Evolutionary conservation across 2,888 invertebrate genomes (phyloP).

Genomic region (Ophion ellenae): DNA sequence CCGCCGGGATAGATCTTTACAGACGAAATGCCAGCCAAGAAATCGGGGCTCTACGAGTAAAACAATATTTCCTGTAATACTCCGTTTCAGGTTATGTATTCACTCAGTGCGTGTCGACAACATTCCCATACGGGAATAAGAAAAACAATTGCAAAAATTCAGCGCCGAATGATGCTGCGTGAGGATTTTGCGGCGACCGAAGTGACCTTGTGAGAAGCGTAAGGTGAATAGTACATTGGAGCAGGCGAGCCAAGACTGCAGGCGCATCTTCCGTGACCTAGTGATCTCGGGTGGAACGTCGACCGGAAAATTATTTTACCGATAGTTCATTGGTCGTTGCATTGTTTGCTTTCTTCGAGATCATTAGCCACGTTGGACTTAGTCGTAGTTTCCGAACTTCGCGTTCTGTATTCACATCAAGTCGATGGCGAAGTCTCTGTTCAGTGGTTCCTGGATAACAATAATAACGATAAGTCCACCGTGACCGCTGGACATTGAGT

Average conservation of each 20-base stretch:
- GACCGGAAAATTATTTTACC: too few species aligned
- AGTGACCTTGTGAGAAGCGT: not conserved
- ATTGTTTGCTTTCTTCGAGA: too few species aligned
- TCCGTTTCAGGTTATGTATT: slow-evolving; percentile 13
- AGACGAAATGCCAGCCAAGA: slow-evolving; percentile 42
- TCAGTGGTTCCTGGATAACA: too few species aligned
- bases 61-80: slow-evolving; percentile 13
- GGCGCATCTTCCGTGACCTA: slow-evolving; percentile 15
- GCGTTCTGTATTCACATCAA: too few species aligned
- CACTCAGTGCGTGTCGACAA: not conserved
- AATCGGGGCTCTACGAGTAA: slow-evolving; percentile 47
- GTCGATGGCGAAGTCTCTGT: too few species aligned
- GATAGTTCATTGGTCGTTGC: too few species aligned
- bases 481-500: too few species aligned
- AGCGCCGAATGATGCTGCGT: not conserved
- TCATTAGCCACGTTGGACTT: too few species aligned
- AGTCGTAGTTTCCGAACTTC: too few species aligned
- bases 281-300: too few species aligned
- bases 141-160: not conserved
- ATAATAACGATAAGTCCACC: too few species aligned
- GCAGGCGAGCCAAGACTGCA: slow-evolving; percentile 5
- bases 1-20: slow-evolving; percentile 29
- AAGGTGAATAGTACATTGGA: not conserved
- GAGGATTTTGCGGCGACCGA: not conserved
- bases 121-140: not conserved